Percentiles rank a stretch among this genome's conserved stretches.
These are phyloP conservation scores for Torymus aiolomorphi DNA, from an alignment of 2,888 invertebrate genomes.

Conservation along the genomic window DNA sequence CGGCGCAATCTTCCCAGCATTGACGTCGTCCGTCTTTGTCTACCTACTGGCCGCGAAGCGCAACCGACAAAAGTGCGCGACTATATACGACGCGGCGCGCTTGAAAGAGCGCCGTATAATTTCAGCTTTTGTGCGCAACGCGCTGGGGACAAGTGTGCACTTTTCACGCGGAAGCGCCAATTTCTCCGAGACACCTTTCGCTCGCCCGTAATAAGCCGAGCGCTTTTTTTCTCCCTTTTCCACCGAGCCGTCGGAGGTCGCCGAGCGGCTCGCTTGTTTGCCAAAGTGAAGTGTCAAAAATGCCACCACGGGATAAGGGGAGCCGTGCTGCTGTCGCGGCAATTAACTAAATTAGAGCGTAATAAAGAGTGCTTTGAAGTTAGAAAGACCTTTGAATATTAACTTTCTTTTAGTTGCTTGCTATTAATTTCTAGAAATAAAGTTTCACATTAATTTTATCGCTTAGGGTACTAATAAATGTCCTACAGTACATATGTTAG, in stretches of 20 bases:
- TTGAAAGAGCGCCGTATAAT: constrained; percentile 39
- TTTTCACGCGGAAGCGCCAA: constrained; percentile 36
- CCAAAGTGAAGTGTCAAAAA: constrained; percentile 24
- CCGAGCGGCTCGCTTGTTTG: constrained; percentile 5
- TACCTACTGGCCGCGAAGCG: neutral
- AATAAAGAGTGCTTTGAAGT: no score
- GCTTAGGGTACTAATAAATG: no score
- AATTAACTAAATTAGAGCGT: no score
- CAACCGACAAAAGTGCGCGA: constrained; percentile 5
- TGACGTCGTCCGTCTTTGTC: neutral
- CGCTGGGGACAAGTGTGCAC: constrained; percentile 13
- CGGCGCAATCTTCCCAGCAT: no score
- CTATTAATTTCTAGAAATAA: no score
- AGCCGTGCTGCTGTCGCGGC: neutral
- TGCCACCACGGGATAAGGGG: neutral
- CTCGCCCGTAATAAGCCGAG: neutral
- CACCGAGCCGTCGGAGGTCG: neutral
- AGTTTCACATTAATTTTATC: no score
- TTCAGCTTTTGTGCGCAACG: constrained; percentile 34
- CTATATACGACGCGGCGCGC: neutral
- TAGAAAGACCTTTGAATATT: no score
- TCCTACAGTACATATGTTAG: no score
- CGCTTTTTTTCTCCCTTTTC: neutral
- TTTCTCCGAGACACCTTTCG: constrained; percentile 28
- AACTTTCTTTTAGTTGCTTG: no score